These are phyloP conservation scores for Nephila pilipes DNA, from an alignment of 1,140 invertebrate genomes.

Conservation along the genomic window DNA sequence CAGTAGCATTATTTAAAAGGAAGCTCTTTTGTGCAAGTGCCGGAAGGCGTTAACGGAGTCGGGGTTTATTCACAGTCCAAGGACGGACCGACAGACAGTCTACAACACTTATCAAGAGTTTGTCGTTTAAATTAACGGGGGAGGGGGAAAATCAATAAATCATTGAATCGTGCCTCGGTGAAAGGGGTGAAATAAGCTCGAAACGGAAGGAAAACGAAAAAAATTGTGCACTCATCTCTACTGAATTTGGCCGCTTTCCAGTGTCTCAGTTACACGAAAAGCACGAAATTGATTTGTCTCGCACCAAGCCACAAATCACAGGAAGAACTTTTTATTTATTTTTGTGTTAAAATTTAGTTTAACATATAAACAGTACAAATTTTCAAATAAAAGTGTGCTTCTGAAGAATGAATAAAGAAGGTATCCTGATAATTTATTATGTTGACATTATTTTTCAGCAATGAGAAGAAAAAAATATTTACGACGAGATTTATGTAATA, in stretches of 20 bases:
- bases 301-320: background rate
- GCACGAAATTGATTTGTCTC: slow-evolving; percentile 18
- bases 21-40: background rate
- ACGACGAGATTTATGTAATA: no score
- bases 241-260: slow-evolving; percentile 2
- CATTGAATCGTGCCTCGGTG: background rate
- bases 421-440: no score
- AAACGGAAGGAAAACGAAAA: background rate
- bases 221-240: background rate
- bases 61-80: background rate
- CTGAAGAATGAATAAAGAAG: no score
- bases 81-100: background rate
- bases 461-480: no score
- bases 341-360: background rate
- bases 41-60: background rate
- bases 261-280: background rate
- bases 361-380: no score
- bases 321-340: background rate
- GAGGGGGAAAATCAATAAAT: background rate
- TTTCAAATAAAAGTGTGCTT: no score
- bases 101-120: background rate
- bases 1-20: background rate
- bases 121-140: slow-evolving; percentile 1
- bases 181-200: background rate
- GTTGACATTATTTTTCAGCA: no score